Base-by-base conservation (phyloP, 2,888 invertebrate genomes). In the Imbricaverruca yamaguchii region DNA sequence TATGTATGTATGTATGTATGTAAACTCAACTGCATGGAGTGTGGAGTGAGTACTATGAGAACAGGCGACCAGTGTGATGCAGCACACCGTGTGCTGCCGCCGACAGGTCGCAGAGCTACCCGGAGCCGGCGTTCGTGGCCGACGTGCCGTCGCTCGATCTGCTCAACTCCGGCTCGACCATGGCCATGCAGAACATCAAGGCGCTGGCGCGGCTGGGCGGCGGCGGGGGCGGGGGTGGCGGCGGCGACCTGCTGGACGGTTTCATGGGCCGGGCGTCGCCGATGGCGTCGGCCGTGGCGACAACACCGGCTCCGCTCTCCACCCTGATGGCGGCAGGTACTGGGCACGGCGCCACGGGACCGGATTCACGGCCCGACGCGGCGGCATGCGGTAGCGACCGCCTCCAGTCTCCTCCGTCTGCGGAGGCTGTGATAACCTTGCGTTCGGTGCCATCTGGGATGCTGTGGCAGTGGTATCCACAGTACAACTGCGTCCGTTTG, bases 131-230 rank as follows among this genome's bases (percentile, higher is more conserved):
- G 61, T 53, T 81, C 18, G 77, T 78, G 80, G 79, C 82, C 84
- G 87, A 89, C 84, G 88, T 90, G 86, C 87, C 90, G 84, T 87
- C 91, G 83, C 90, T 91, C 84, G 85, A 63, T 84, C 84, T 57
- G 84, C 85, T 57, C 83, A 85, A 56, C 93, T 94, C 85, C 93
- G 92, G 82, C 88, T 94, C 84, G 92, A 93, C 12, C 94, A 95
- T 87, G 89, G 94, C 95, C 18, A 92, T 94, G 85, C 94, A 94
- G 87, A 96, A 96, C 88, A 89, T 96, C 84, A 94, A 96, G 86
- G 95, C 94, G 57, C 91, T 96, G 82, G 95, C 95, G 82, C 96
- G 96, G 88, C 90, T 96, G 82, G 95, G 95, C 86, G 88, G 88
- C 83, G 85, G 86, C 67, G 78, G 56, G 15, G 78, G 65, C 10